A percentile compares a stretch with the other conserved stretches of the same genome.
Conservation (phyloP, 2,797 vertebrate species). For the Hirundo rustica region DNA sequence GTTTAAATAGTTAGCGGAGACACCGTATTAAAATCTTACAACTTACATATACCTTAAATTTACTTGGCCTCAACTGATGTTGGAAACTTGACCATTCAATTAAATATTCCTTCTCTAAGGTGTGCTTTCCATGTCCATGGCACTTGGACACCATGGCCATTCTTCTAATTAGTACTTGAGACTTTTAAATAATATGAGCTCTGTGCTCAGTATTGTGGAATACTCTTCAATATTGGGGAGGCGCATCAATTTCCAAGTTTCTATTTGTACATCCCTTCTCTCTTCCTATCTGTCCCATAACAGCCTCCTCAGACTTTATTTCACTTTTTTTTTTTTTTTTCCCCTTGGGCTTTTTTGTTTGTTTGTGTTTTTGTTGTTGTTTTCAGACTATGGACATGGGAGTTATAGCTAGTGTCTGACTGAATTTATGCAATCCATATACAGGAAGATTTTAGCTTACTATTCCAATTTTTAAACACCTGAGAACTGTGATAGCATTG, state of each 20-base stretch:
- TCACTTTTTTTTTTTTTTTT: not conserved
- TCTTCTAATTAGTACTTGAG: not conserved
- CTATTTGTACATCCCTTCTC: not conserved
- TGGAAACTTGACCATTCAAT: not conserved
- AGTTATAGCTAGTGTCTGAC: not conserved
- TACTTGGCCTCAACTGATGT: not conserved
- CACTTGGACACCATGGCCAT: not conserved
- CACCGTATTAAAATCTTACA: not conserved
- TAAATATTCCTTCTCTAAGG: not conserved
- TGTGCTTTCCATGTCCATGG: not conserved
- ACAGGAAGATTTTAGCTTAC: not conserved
- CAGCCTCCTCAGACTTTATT: not conserved
- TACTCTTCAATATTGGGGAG: rapidly evolving
- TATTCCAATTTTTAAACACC: not conserved
- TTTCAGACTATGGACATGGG: not conserved
- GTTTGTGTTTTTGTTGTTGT: not conserved
- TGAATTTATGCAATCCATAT: not conserved
- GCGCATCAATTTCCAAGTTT: not conserved
- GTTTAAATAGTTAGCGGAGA: not conserved
- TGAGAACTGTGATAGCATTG: not conserved
- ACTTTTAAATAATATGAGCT: not conserved
- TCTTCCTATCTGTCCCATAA: not conserved
- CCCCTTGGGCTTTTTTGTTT: not conserved
- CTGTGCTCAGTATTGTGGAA: not conserved
- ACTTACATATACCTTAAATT: not conserved